phyloP scores from a whole-genome alignment of 2,797 vertebrate genomes.

The Chiloscyllium punctatum region DNA sequence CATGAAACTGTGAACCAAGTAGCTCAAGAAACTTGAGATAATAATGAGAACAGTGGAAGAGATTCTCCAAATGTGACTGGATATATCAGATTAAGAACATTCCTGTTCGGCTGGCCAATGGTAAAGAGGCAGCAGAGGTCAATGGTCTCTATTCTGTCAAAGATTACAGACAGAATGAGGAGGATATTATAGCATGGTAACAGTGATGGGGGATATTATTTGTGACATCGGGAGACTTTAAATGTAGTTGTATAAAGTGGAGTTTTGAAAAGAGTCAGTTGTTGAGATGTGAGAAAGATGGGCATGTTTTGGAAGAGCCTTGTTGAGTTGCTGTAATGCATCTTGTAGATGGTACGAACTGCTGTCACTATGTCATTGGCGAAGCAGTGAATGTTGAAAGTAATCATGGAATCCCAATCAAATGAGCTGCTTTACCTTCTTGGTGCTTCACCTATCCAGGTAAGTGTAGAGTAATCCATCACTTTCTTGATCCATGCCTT shows the following conservation, averaged over 20 bases:
- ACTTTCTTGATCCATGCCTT: too few species aligned
- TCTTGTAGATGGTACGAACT: too few species aligned
- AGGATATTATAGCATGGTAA: not conserved
- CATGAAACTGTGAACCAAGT: not conserved
- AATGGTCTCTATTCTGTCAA: not conserved
- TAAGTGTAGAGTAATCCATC: too few species aligned
- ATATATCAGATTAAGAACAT: not conserved
- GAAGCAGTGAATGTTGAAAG: too few species aligned
- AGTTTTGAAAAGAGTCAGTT: not conserved
- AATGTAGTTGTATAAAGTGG: not conserved
- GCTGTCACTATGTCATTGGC: too few species aligned
- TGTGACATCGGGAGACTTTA: not conserved
- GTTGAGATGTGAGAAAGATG: not conserved
- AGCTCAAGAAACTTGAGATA: not conserved
- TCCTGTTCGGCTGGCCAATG: not conserved
- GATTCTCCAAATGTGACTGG: not conserved
- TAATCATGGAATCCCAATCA: too few species aligned
- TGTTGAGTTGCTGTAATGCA: too few species aligned
- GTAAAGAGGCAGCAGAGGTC: not conserved
- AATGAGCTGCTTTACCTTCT: too few species aligned
- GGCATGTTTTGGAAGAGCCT: not conserved
- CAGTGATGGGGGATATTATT: not conserved
- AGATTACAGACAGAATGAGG: not conserved
- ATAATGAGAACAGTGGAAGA: not conserved
- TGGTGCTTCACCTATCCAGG: too few species aligned